Evolutionary conservation across 2,113 vertebrate genomes (phyloP).

Genomic region (Puma concolor): DNA sequence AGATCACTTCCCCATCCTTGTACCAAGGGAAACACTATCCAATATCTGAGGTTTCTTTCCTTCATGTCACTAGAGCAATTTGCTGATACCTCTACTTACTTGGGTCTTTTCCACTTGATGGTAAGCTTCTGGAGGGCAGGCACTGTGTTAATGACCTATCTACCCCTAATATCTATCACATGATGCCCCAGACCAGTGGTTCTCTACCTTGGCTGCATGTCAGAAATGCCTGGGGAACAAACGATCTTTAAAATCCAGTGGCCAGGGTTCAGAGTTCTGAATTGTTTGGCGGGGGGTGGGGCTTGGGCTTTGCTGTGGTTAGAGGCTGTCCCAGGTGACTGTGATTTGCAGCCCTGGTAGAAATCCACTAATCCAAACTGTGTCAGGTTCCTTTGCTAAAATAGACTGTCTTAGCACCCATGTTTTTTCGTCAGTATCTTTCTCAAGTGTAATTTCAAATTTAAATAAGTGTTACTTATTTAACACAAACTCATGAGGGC

Average conservation of each 20-base stretch:
- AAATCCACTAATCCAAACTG: not conserved
- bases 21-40: not conserved
- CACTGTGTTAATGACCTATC: not conserved
- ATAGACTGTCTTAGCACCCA: not conserved
- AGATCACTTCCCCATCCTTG: not conserved
- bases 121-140: not conserved
- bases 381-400: not conserved
- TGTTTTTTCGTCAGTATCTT: not conserved
- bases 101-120: not conserved
- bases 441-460: not conserved
- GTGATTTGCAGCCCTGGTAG: not conserved
- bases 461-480: not conserved
- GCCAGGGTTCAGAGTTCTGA: not conserved
- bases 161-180: not conserved
- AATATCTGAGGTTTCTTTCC: not conserved
- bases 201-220: not conserved
- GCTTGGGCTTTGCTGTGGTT: not conserved
- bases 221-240: not conserved
- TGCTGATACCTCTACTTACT: not conserved
- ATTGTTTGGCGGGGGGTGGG: not conserved
- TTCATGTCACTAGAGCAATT: not conserved
- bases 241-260: constrained; percentile 16
- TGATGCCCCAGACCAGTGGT: not conserved
- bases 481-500: not conserved
- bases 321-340: not conserved